Conservation (phyloP, 2,888 invertebrate species). For the Apantesis nais region DNA sequence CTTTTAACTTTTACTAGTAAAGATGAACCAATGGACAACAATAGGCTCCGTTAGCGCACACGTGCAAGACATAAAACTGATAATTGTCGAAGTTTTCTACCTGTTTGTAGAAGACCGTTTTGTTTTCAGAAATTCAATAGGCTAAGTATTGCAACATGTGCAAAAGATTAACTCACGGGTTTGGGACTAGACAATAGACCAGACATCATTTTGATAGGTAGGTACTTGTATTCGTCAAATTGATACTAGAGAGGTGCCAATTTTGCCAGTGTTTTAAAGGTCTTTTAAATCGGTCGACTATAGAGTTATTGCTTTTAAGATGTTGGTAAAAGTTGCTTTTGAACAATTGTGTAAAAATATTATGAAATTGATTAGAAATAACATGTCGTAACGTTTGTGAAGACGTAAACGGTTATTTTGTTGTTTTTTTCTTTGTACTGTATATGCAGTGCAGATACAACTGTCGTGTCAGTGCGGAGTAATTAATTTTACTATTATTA, state of each 20-base stretch:
- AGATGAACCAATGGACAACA: constrained; percentile 46
- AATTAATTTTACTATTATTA: too few relatives aligned
- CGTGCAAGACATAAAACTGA: constrained; percentile 73
- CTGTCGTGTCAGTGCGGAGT: too few relatives aligned
- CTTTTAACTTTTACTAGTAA: constrained; percentile 21
- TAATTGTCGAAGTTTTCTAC: constrained; percentile 56
- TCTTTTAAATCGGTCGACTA: background rate
- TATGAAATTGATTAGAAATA: too few relatives aligned
- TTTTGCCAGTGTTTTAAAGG: background rate
- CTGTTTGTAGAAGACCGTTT: constrained; percentile 65
- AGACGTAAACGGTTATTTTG: too few relatives aligned
- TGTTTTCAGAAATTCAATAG: constrained; percentile 52
- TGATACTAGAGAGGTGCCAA: background rate
- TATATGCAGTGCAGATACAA: too few relatives aligned
- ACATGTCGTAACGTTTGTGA: background rate
- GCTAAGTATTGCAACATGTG: constrained; percentile 73
- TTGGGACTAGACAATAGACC: background rate
- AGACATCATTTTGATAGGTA: background rate
- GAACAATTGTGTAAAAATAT: background rate
- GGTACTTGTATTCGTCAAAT: background rate
- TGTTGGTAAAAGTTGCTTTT: background rate
- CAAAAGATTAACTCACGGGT: constrained; percentile 48
- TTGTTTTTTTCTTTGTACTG: background rate
- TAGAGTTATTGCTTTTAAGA: background rate
- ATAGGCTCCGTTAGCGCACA: constrained; percentile 59